phyloP scores from a whole-genome alignment of 2,888 invertebrate species.

The Drosophila picticornis region DNA sequence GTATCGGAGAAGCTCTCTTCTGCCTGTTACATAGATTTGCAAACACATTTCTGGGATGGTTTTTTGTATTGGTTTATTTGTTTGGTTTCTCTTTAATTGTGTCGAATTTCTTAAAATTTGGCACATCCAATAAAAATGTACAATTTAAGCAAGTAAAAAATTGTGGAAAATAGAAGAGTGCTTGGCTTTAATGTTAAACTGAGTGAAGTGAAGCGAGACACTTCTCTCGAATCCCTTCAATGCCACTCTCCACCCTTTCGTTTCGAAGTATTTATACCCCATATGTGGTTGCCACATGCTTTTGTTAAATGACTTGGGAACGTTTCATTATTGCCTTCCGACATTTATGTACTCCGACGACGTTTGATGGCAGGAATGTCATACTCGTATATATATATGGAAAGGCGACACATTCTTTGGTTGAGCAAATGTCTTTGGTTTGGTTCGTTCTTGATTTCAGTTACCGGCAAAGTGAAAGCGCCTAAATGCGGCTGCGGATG shows the following conservation, averaged over 20 bases:
- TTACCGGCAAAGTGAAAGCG: conserved; percentile 48
- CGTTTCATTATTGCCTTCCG: conserved; percentile 70
- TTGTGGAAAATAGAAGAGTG: neutral
- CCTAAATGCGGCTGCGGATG: conserved; percentile 58
- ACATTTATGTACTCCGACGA: conserved; percentile 72
- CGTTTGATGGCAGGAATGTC: conserved; percentile 50
- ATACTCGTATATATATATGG: conserved; percentile 43
- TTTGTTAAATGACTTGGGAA: conserved; percentile 64
- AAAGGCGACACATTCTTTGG: conserved; percentile 47
- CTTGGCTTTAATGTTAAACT: neutral
- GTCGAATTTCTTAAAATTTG: neutral
- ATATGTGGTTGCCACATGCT: conserved; percentile 52
- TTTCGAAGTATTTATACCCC: conserved; percentile 33
- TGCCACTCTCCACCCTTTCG: neutral
- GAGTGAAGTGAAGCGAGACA: neutral
- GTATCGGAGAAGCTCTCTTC: neutral
- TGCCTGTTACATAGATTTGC: neutral
- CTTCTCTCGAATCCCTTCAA: neutral
- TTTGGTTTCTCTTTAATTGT: neutral
- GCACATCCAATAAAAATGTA: neutral
- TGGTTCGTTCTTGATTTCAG: conserved; percentile 44
- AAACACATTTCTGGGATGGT: neutral
- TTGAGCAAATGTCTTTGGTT: conserved; percentile 33
- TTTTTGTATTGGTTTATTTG: neutral
- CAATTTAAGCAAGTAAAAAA: neutral